A percentile compares a stretch with the other conserved stretches of the same genome.
These are phyloP conservation scores for Ametastegia equiseti DNA, from an alignment of 2,888 invertebrate species.

Conservation along the genomic window DNA sequence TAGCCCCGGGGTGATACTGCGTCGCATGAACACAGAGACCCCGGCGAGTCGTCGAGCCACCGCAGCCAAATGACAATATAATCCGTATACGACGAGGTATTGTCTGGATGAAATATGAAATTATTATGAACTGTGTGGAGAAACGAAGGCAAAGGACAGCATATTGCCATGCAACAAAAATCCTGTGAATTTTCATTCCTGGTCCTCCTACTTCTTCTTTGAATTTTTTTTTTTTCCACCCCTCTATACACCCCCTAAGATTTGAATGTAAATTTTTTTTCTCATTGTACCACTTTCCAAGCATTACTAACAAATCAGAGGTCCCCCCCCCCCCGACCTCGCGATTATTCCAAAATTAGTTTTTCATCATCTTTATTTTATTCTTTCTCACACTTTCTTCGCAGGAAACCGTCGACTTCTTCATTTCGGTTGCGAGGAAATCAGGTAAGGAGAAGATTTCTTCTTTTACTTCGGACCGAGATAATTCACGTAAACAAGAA, in stretches of 20 bases:
- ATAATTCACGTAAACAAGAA: too few relatives aligned
- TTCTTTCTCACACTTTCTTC: too few relatives aligned
- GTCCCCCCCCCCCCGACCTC: too few relatives aligned
- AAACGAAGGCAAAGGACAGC: slow-evolving; percentile 18
- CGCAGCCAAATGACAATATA: slow-evolving; percentile 37
- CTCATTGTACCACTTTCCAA: too few relatives aligned
- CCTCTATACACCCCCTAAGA: not conserved
- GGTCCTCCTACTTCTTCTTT: not conserved
- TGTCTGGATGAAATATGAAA: slow-evolving; percentile 43
- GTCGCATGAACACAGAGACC: slow-evolving; percentile 13
- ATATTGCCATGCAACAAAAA: slow-evolving; percentile 30
- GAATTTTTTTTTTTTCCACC: not conserved
- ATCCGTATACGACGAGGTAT: slow-evolving; percentile 44
- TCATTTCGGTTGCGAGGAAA: too few relatives aligned
- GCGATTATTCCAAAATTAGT: too few relatives aligned
- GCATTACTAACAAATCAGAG: too few relatives aligned
- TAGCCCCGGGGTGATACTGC: not conserved
- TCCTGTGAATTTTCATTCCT: slow-evolving; percentile 38
- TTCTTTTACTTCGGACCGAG: too few relatives aligned
- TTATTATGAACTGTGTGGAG: slow-evolving; percentile 39
- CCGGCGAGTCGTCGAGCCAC: not conserved
- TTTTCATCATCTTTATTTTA: too few relatives aligned
- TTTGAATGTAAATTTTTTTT: too few relatives aligned
- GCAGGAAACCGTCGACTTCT: too few relatives aligned
- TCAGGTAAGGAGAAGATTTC: too few relatives aligned